phyloP scores from a whole-genome alignment of 2,113 vertebrate genomes.

The Vulpes vulpes region DNA sequence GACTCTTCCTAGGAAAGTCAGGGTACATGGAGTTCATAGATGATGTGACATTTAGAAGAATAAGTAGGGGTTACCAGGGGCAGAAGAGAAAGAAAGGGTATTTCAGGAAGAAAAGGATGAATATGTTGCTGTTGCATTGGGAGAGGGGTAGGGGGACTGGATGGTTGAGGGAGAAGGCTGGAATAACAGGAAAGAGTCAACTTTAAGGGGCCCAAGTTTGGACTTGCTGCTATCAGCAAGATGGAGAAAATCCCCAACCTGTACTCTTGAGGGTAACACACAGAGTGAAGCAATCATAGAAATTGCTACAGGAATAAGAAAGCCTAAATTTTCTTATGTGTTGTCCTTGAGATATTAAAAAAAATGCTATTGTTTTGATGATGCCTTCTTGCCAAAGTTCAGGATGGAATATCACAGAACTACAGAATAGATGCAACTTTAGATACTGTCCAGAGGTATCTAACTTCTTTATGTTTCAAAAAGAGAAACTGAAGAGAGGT shows the following conservation, averaged over 20 bases:
- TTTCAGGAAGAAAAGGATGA: not conserved
- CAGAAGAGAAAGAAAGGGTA: not conserved
- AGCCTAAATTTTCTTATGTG: not conserved
- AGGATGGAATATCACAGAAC: not conserved
- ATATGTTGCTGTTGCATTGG: not conserved
- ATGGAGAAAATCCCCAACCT: not conserved
- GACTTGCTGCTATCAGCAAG: not conserved
- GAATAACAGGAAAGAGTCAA: not conserved
- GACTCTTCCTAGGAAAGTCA: not conserved
- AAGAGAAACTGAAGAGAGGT: not conserved
- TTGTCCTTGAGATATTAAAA: not conserved
- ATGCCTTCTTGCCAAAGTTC: not conserved
- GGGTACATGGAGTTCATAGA: not conserved
- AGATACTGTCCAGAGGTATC: not conserved
- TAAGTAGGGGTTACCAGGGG: not conserved
- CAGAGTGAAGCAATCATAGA: not conserved
- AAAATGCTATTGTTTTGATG: not conserved
- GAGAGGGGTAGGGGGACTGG: not conserved
- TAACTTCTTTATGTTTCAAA: not conserved
- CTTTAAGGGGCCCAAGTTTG: not conserved
- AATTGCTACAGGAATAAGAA: not conserved
- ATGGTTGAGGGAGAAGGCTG: not conserved
- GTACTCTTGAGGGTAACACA: not conserved
- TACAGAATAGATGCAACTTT: not conserved
- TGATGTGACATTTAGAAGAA: not conserved